Evolutionary conservation across 37 sponge, comb jelly and placozoan genomes (phyloP).

Genomic region (Cliona cf. orientalis): DNA sequence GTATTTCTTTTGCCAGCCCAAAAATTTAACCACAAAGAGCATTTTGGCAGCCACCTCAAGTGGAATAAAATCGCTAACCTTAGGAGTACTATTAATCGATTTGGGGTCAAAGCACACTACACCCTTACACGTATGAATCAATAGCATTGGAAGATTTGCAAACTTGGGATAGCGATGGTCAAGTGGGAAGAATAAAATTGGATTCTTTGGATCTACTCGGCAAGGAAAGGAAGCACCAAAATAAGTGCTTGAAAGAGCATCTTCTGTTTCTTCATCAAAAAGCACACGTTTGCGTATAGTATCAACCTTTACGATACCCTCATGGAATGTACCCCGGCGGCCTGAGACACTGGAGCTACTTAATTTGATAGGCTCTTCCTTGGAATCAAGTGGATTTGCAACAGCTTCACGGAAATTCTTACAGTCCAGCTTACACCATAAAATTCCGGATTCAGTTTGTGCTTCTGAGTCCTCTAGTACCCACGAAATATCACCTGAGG

Average conservation of each 20-base stretch:
- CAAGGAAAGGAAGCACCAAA: slow-evolving; percentile 31
- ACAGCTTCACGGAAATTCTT: background rate
- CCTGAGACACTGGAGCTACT: background rate
- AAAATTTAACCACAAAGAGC: slow-evolving; percentile 35
- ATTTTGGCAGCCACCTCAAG: slow-evolving; percentile 12
- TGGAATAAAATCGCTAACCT: slow-evolving; percentile 30
- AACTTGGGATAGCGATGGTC: slow-evolving; percentile 52
- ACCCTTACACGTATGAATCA: background rate
- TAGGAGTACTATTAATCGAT: background rate
- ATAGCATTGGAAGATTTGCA: slow-evolving; percentile 47
- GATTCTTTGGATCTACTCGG: slow-evolving; percentile 39
- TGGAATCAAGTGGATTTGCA: slow-evolving; percentile 18
- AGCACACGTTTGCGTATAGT: background rate
- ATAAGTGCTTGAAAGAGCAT: background rate
- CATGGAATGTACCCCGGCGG: slow-evolving; percentile 20
- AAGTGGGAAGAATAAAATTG: slow-evolving; percentile 53
- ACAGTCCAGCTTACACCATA: slow-evolving; percentile 14
- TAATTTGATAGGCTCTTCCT: background rate
- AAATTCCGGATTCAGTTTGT: background rate
- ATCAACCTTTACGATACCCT: slow-evolving; percentile 21
- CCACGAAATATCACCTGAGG: slow-evolving; percentile 4
- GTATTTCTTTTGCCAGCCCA: slow-evolving; percentile 7
- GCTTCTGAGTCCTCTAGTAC: slow-evolving; percentile 1
- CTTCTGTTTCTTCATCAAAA: slow-evolving; percentile 24
- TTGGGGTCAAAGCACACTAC: slow-evolving; percentile 42